Percentiles rank a stretch among this genome's conserved stretches.
phyloP scores from a whole-genome alignment of 1,140 invertebrate species.

The Lutraria rhynchaena region DNA sequence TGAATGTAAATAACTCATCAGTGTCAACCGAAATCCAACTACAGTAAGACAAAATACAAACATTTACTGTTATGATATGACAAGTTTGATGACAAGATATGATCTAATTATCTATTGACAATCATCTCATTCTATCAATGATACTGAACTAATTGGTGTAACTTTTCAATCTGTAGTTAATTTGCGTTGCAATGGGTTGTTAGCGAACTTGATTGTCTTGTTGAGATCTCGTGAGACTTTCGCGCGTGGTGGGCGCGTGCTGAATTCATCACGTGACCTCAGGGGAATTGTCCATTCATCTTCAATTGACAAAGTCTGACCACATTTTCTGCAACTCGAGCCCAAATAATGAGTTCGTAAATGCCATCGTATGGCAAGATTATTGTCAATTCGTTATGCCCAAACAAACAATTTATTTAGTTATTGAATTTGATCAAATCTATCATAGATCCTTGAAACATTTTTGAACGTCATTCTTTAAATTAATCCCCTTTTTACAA shows the following conservation, averaged over 20 bases:
- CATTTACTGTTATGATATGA: slow-evolving; percentile 13
- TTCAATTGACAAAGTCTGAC: slow-evolving; percentile 49
- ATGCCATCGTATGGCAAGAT: slow-evolving; percentile 48
- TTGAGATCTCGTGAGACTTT: slow-evolving; percentile 9
- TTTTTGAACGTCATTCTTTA: slow-evolving; percentile 33
- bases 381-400: slow-evolving; percentile 54
- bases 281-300: slow-evolving; percentile 57
- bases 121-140: not conserved
- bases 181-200: slow-evolving; percentile 38
- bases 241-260: slow-evolving; percentile 47
- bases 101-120: slow-evolving; percentile 10
- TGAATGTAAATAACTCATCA: slow-evolving; percentile 12
- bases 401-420: slow-evolving; percentile 63
- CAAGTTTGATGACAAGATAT: not conserved
- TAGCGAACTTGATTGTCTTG: slow-evolving; percentile 47
- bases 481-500: slow-evolving; percentile 25
- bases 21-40: slow-evolving; percentile 10
- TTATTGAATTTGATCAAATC: slow-evolving; percentile 57
- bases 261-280: slow-evolving; percentile 51
- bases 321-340: slow-evolving; percentile 57
- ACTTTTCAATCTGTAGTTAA: slow-evolving; percentile 50
- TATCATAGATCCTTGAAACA: slow-evolving; percentile 44
- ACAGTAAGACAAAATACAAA: slow-evolving; percentile 21
- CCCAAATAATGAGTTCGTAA: slow-evolving; percentile 51
- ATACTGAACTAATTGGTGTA: slow-evolving; percentile 38